A percentile compares a stretch with the other conserved stretches of the same genome.
phyloP scores from a whole-genome alignment of 2,113 vertebrate species.

The Callipepla californica region DNA sequence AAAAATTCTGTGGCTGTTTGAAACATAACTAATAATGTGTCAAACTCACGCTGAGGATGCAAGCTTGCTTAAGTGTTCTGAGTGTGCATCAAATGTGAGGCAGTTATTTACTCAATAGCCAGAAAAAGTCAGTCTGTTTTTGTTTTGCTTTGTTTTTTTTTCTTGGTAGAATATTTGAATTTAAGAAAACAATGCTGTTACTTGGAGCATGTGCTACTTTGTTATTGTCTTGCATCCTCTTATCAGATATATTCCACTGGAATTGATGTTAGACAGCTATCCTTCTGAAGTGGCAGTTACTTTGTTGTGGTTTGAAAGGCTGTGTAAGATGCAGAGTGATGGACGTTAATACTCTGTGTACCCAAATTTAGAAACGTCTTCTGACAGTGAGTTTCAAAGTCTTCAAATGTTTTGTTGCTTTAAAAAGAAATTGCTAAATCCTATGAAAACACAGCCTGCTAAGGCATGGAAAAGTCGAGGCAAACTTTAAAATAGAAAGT shows the following conservation, averaged over 20 bases:
- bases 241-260: background rate
- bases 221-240: background rate
- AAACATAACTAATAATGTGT: background rate
- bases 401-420: background rate
- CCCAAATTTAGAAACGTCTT: background rate
- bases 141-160: too few species aligned
- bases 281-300: background rate
- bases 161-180: background rate
- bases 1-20: background rate
- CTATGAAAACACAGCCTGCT: background rate
- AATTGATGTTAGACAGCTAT: background rate
- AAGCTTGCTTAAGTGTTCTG: background rate
- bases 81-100: too few species aligned
- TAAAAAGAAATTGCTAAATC: background rate
- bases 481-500: conserved; percentile 48
- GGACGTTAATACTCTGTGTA: background rate
- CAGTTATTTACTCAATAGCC: background rate
- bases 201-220: background rate
- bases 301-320: background rate
- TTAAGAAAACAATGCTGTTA: background rate
- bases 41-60: background rate
- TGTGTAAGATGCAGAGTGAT: background rate
- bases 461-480: background rate
- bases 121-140: background rate
- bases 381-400: background rate